Percentiles rank a stretch among this genome's conserved stretches.
Conservation (phyloP, 2,888 invertebrate genomes). For the Parnassius mnemosyne region DNA sequence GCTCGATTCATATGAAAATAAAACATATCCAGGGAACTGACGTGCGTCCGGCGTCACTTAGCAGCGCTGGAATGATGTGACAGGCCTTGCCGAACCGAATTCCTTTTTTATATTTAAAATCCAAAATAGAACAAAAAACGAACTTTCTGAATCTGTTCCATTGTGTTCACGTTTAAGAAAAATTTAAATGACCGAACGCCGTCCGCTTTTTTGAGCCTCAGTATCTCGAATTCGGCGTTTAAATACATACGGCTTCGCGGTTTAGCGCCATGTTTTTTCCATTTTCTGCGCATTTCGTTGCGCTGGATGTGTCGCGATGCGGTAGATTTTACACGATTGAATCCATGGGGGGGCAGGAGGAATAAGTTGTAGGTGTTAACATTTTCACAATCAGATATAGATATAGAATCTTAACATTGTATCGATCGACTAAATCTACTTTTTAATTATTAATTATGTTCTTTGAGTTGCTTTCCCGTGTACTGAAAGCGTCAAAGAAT, state of each 20-base stretch:
- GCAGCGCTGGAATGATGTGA: slow-evolving; percentile 80
- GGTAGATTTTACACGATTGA: slow-evolving; percentile 74
- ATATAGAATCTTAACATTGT: neutral
- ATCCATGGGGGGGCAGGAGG: slow-evolving; percentile 63
- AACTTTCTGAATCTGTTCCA: slow-evolving; percentile 72
- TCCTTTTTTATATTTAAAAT: slow-evolving; percentile 72
- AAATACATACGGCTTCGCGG: slow-evolving; percentile 79
- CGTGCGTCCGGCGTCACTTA: slow-evolving; percentile 81
- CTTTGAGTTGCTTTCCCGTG: neutral
- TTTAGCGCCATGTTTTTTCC: slow-evolving; percentile 80
- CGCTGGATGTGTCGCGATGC: slow-evolving; percentile 61
- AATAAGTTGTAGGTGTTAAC: slow-evolving; percentile 77
- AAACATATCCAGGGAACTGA: slow-evolving; percentile 72
- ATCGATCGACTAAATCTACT: neutral
- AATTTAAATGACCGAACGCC: slow-evolving; percentile 75
- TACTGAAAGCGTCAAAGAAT: neutral
- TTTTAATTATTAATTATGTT: slow-evolving; percentile 14
- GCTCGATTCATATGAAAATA: slow-evolving; percentile 76
- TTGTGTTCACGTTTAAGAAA: slow-evolving; percentile 80
- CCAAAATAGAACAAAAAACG: slow-evolving; percentile 66
- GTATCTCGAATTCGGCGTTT: slow-evolving; percentile 77
- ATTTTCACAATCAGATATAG: slow-evolving; percentile 49
- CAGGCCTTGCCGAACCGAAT: slow-evolving; percentile 77
- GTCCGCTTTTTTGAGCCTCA: slow-evolving; percentile 68
- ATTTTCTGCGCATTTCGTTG: slow-evolving; percentile 76